phyloP scores from a whole-genome alignment of 2,888 invertebrate genomes.

The Seira musarum region DNA sequence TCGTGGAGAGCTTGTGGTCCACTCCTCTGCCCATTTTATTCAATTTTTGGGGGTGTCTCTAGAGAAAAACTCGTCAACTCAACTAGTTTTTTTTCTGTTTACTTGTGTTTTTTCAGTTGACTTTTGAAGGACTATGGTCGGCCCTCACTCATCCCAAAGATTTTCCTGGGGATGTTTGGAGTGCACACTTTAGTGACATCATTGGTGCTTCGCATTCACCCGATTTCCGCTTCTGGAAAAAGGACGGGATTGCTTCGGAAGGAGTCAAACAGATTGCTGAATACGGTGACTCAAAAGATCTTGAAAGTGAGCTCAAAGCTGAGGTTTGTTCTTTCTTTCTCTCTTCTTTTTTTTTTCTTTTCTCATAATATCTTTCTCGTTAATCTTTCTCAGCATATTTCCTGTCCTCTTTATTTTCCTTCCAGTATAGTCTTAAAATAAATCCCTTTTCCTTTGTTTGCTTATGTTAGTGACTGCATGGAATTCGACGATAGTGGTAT shows the following conservation, averaged over 20 bases:
- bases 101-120: conserved; percentile 71
- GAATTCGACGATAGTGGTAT: too few species aligned
- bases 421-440: not conserved
- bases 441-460: conserved; percentile 13
- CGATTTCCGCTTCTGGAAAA: conserved; percentile 76
- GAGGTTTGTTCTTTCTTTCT: conserved; percentile 72
- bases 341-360: not conserved
- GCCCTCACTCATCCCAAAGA: conserved; percentile 78
- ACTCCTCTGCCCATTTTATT: too few species aligned
- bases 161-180: conserved; percentile 75
- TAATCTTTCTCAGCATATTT: not conserved
- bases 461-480: conserved; percentile 3
- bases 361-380: not conserved
- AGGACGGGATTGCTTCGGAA: conserved; percentile 75
- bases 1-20: not conserved
- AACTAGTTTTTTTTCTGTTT: conserved; percentile 11
- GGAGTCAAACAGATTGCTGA: conserved; percentile 78
- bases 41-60: too few species aligned
- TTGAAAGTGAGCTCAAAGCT: conserved; percentile 77
- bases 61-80: conserved; percentile 1
- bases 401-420: not conserved
- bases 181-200: conserved; percentile 78
- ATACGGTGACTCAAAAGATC: conserved; percentile 76
- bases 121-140: conserved; percentile 78
- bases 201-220: conserved; percentile 76